Evolutionary conservation across 2,113 vertebrate species (phyloP).

Genomic region (rat (Rattus norvegicus)): GRCr8 NC_086025.1:48214001-48214500

Average conservation of each 20-base stretch:
- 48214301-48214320: neutral
- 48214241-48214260: neutral
- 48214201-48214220: neutral
- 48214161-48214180: neutral
- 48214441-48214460: neutral
- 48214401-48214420: neutral
- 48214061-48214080: neutral
- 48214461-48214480: neutral
- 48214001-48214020: neutral
- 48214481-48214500: neutral
- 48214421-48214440: neutral
- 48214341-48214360: neutral
- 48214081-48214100: neutral
- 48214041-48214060: neutral
- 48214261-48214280: neutral
- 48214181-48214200: neutral
- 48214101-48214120: conserved; percentile 27
- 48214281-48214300: too few species aligned
- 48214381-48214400: neutral
- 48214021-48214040: conserved; percentile 54
- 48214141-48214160: neutral
- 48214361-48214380: neutral
- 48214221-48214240: neutral
- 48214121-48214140: neutral
- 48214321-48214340: too few species aligned